Evolutionary conservation across 2,888 invertebrate genomes (phyloP).

Genomic region (Sialis fuliginosa): DNA sequence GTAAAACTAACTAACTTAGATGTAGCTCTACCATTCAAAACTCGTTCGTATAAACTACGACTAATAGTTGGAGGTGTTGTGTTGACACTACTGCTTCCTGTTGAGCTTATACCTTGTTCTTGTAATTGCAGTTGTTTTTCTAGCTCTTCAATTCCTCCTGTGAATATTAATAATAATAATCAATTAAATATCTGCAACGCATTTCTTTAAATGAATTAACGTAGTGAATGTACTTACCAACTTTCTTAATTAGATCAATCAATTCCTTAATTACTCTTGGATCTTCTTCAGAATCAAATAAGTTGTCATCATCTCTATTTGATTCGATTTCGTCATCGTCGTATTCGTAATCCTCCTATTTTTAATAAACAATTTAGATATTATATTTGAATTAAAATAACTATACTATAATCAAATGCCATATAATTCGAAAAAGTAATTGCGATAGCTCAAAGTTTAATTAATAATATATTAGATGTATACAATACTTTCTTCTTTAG

Average conservation of each 20-base stretch:
- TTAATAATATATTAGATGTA: too few species aligned
- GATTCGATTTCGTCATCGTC: slow-evolving; percentile 31
- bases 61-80: slow-evolving; percentile 51
- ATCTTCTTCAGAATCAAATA: slow-evolving; percentile 39
- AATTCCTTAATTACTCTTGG: slow-evolving; percentile 67
- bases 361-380: neutral
- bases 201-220: neutral
- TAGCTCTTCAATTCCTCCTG: slow-evolving; percentile 68
- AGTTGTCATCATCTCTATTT: slow-evolving; percentile 28
- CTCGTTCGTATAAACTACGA: slow-evolving; percentile 59
- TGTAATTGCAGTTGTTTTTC: slow-evolving; percentile 54
- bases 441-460: too few species aligned
- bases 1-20: too few species aligned
- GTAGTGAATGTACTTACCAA: slow-evolving; percentile 32
- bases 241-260: slow-evolving; percentile 68
- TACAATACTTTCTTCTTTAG: too few species aligned
- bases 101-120: slow-evolving; percentile 28
- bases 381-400: neutral
- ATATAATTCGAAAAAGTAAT: too few species aligned
- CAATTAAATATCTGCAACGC: neutral
- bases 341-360: neutral
- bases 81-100: slow-evolving; percentile 24
- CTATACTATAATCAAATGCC: too few species aligned
- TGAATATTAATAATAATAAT: slow-evolving; percentile 4
- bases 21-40: slow-evolving; percentile 28